Base-by-base conservation (phyloP, 2,888 invertebrate species). In the Teinopalpus imperialis region DNA sequence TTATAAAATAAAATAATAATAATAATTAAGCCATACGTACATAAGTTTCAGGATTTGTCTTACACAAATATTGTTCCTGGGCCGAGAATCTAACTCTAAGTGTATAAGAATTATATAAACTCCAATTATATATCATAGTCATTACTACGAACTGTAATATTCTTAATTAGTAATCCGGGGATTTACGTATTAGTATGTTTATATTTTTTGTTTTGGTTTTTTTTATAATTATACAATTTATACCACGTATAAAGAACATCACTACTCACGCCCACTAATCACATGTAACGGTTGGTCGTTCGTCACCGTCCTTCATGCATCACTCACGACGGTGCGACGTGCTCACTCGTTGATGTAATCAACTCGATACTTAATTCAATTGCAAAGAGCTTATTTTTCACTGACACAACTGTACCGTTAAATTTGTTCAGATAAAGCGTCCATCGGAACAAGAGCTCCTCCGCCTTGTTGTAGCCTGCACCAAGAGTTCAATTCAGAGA, bases 281-380 rank as follows among this genome's bases (percentile, higher is more conserved):
- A 82, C 81, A 64, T 65, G 72, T 71, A 79, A 80, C 78, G 71
- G 69, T 60, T 69, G 57, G 53, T 64, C 69, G 79, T 81, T 67
- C 71, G 68, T 79, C 81, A 76, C 66, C 60, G 79, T 73, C 77
- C 58, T 53, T 52, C 66, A 63, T 57, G 58, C 71, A 85, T 86
- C 82, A 78, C 75, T 85, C 82, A 81, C 74, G 55, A 60, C 61
- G 61, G 52, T 52, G 63, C 65, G 66, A 63, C 61, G 52, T 54
- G 45, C 66, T 49, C 65, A 56, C 42, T 51, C 57, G 52, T 48
- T 10, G 21, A 12, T 41, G 21, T 53, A 43, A 21, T 26, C 39
- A 2, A 27, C 13, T 14, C 27, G 13, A 45, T 49, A 40, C 56
- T 50, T 71, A 66, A 43, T 6, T 1, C 58, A 2, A 27, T 10